A percentile compares a stretch with the other conserved stretches of the same genome.
Evolutionary conservation across 2,797 vertebrate species (phyloP).

Genomic region (Cephalopachus bancanus): DNA sequence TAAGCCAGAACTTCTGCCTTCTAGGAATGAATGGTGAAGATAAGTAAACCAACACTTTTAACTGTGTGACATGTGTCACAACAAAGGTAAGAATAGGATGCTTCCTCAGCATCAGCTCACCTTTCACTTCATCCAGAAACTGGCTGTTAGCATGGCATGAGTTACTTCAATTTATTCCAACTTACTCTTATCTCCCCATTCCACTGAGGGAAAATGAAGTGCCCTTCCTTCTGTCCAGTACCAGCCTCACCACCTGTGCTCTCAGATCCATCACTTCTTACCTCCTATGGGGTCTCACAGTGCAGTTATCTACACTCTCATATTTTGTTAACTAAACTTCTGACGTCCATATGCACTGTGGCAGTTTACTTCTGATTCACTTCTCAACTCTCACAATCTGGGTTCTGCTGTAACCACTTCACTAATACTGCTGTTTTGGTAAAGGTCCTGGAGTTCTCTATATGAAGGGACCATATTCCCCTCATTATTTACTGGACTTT

Average conservation of each 20-base stretch:
- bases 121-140: background rate
- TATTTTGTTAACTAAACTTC: background rate
- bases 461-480: background rate
- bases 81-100: background rate
- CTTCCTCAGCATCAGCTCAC: background rate
- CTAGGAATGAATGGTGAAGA: background rate
- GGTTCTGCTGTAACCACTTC: background rate
- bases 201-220: background rate
- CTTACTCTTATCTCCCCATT: background rate
- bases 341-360: rapidly evolving
- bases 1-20: background rate
- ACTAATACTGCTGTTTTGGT: background rate
- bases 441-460: background rate
- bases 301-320: background rate
- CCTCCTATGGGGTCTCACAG: background rate
- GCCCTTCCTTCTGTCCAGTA: background rate
- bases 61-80: background rate
- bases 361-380: background rate
- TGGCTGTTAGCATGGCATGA: background rate
- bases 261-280: background rate
- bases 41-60: background rate
- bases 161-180: background rate
- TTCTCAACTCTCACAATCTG: background rate
- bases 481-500: background rate
- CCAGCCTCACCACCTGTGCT: background rate